Conservation (phyloP, 2,113 vertebrate species). For the Chamaetylas fuelleborni region DNA sequence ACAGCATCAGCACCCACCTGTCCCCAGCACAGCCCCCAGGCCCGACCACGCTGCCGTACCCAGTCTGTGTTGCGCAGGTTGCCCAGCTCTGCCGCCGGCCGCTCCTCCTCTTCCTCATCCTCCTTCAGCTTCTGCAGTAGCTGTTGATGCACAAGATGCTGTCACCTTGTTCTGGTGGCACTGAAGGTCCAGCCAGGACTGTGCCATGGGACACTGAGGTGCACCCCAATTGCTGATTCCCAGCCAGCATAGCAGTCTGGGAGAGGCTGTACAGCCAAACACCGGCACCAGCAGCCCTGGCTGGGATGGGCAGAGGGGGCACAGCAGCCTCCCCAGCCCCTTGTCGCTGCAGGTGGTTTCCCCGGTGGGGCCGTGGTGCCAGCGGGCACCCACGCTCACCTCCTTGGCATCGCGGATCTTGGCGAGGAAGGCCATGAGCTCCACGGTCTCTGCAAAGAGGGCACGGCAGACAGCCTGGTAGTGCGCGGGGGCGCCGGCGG, state of each 20-base stretch:
- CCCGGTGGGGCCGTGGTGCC: fast-evolving
- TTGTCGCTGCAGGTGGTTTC: too few relatives aligned
- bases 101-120: conserved; percentile 73
- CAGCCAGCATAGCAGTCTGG: neutral
- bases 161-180: neutral
- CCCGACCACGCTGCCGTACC: conserved; percentile 58
- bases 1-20: fast-evolving
- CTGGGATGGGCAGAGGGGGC: fast-evolving
- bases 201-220: fast-evolving
- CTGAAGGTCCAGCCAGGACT: fast-evolving
- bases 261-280: neutral
- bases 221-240: neutral
- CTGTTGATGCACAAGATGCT: conserved; percentile 38
- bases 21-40: fast-evolving
- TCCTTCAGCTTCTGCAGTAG: conserved; percentile 89
- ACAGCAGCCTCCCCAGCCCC: fast-evolving
- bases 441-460: conserved; percentile 88
- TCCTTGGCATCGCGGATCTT: conserved; percentile 90
- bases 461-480: conserved; percentile 95
- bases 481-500: conserved; percentile 78
- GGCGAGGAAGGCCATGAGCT: conserved; percentile 90
- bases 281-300: neutral
- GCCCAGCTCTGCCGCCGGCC: conserved; percentile 77
- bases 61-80: conserved; percentile 89
- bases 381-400: conserved; percentile 32